Percentiles rank a stretch among this genome's conserved stretches.
These are phyloP conservation scores for Thalpophila matura DNA, from an alignment of 2,888 invertebrate species.

Conservation along the genomic window DNA sequence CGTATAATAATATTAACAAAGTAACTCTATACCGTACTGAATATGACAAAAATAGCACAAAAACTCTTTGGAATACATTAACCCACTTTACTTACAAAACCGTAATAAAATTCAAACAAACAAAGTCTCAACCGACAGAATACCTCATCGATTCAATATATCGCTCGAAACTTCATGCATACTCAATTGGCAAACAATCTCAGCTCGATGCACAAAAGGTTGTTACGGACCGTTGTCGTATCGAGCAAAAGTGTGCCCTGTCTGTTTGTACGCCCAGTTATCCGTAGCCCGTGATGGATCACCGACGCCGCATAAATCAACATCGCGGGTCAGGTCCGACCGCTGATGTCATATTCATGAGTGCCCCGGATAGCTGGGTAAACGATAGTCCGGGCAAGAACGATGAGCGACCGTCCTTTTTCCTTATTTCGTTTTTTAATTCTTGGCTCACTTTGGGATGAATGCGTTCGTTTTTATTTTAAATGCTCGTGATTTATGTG, in stretches of 20 bases:
- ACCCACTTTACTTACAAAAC: slow-evolving; percentile 57
- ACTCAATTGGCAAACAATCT: slow-evolving; percentile 76
- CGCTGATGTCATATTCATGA: slow-evolving; percentile 89
- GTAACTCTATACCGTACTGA: slow-evolving; percentile 8
- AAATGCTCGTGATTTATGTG: slow-evolving; percentile 75
- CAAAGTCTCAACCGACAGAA: slow-evolving; percentile 64
- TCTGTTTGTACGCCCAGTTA: slow-evolving; percentile 68
- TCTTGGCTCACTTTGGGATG: slow-evolving; percentile 69
- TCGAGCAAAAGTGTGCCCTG: slow-evolving; percentile 69
- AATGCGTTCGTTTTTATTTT: slow-evolving; percentile 66
- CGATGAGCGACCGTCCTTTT: slow-evolving; percentile 70
- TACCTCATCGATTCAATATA: slow-evolving; percentile 72
- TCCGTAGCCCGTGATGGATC: slow-evolving; percentile 80
- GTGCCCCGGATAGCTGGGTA: slow-evolving; percentile 68
- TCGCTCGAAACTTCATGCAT: slow-evolving; percentile 75
- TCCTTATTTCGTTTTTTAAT: slow-evolving; percentile 77
- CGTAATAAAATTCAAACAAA: slow-evolving; percentile 59
- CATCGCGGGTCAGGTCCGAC: slow-evolving; percentile 76
- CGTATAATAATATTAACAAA: neutral
- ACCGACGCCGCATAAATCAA: slow-evolving; percentile 82
- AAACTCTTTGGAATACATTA: slow-evolving; percentile 50
- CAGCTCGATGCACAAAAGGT: slow-evolving; percentile 66
- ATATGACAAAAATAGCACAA: slow-evolving; percentile 23
- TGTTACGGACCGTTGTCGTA: slow-evolving; percentile 63
- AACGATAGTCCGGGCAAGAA: slow-evolving; percentile 72